Evolutionary conservation across 64 coral and sea anemone genomes (phyloP).

Genomic region (Stylophora pistillata): DNA sequence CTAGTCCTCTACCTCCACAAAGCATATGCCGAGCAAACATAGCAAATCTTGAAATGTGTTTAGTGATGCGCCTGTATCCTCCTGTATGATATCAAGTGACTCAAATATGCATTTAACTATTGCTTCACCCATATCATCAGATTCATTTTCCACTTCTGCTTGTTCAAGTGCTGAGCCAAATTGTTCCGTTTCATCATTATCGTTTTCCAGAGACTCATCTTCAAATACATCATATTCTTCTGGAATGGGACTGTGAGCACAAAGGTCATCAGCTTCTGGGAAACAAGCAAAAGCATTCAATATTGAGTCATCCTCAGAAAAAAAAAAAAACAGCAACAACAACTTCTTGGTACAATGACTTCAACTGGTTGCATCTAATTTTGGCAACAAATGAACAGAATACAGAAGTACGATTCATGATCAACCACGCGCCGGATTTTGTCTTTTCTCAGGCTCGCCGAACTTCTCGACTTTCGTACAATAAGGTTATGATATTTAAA

Average conservation of each 20-base stretch:
- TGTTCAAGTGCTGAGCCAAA: conserved; percentile 43
- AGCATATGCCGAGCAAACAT: conserved; percentile 73
- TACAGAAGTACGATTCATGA: too few relatives aligned
- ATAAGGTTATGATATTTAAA: conserved; percentile 13
- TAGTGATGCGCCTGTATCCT: conserved; percentile 70
- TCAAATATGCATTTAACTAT: conserved; percentile 81
- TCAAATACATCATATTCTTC: conserved; percentile 49
- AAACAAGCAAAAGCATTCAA: conserved; percentile 44
- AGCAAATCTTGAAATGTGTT: conserved; percentile 78
- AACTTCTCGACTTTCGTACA: conserved; percentile 4
- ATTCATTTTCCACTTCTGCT: conserved; percentile 48
- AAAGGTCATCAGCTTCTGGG: conserved; percentile 59
- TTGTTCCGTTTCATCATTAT: conserved; percentile 18
- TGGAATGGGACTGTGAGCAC: conserved; percentile 40
- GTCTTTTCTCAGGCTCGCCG: conserved; percentile 25
- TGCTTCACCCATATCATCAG: conserved; percentile 61
- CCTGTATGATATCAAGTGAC: conserved; percentile 64
- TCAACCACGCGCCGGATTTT: too few relatives aligned
- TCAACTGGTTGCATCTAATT: conserved; percentile 55
- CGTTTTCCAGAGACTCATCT: conserved; percentile 42
- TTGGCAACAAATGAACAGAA: too few relatives aligned
- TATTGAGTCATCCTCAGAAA: too few relatives aligned
- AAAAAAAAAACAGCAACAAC: too few relatives aligned
- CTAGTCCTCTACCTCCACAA: conserved; percentile 64
- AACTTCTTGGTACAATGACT: conserved; percentile 48